A percentile compares a stretch with the other conserved stretches of the same genome.
Evolutionary conservation across 2,888 invertebrate species (phyloP).

Genomic region (Pinctada fucata): DNA sequence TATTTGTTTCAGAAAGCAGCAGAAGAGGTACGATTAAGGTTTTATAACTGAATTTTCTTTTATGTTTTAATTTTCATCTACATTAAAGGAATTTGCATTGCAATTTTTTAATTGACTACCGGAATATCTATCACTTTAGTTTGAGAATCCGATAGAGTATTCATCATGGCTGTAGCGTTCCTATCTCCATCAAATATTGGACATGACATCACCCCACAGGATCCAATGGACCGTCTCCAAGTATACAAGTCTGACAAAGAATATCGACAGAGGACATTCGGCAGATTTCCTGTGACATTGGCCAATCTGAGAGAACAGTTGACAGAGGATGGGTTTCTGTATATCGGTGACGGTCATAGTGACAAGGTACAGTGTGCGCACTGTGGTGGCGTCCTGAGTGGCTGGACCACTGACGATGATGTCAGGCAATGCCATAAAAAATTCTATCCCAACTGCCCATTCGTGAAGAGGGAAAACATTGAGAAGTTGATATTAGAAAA

Average conservation of each 20-base stretch:
- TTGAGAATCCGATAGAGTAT: no score
- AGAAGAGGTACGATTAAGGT: no score
- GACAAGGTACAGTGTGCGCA: conserved; percentile 38
- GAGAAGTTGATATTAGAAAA: background rate
- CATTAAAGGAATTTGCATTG: no score
- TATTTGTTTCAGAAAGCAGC: no score
- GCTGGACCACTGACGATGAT: conserved; percentile 28
- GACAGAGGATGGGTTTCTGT: conserved; percentile 34
- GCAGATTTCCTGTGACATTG: background rate
- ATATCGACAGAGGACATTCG: conserved; percentile 10
- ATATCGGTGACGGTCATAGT: conserved; percentile 22
- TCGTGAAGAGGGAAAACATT: conserved; percentile 10
- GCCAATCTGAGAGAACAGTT: conserved; percentile 15
- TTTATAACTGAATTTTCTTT: no score
- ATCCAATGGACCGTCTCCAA: conserved; percentile 10
- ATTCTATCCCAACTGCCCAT: conserved; percentile 28
- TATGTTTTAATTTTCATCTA: no score
- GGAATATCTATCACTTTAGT: no score
- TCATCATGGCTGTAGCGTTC: no score
- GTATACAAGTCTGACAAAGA: background rate
- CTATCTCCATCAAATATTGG: no score
- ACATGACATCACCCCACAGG: conserved; percentile 15
- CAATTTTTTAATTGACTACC: no score
- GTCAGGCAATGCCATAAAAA: conserved; percentile 21
- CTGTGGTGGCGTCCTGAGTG: conserved; percentile 31